Conservation (phyloP, 2,797 vertebrate genomes). For the Coendou prehensilis region DNA sequence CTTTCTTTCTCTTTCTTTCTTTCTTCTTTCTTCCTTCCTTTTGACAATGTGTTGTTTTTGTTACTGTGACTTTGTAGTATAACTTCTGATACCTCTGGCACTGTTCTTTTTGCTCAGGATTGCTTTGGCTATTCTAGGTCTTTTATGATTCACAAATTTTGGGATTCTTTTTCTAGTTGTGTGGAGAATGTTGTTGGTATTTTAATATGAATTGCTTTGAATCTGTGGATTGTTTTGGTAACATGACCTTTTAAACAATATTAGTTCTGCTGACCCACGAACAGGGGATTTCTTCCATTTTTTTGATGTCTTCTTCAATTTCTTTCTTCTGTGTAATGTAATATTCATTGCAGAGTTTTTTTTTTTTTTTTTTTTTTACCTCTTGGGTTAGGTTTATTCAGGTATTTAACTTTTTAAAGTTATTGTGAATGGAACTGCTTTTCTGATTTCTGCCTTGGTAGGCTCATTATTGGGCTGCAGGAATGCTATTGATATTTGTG, state of each 20-base stretch:
- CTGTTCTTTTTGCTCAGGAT: not conserved
- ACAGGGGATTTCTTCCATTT: not conserved
- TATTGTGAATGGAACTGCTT: not conserved
- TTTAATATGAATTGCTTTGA: not conserved
- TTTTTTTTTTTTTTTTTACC: not conserved
- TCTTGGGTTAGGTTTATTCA: not conserved
- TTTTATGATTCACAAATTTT: not conserved
- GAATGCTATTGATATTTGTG: not conserved
- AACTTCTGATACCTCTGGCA: not conserved
- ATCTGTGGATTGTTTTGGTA: not conserved
- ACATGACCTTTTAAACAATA: not conserved
- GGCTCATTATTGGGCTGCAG: not conserved
- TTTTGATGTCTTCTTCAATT: not conserved
- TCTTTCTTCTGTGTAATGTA: not conserved
- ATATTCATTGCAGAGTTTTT: not conserved
- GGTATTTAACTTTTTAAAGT: not conserved
- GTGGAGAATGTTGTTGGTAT: not conserved
- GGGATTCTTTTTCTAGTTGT: not conserved
- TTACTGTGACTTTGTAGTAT: not conserved
- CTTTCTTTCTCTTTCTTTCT: no score
- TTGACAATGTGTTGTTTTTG: not conserved
- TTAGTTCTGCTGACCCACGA: not conserved
- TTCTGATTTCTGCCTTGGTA: not conserved
- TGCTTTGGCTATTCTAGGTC: not conserved
- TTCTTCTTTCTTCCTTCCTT: no score